Conservation (phyloP, 2,888 invertebrate genomes). For the Alloplasta piceator region DNA sequence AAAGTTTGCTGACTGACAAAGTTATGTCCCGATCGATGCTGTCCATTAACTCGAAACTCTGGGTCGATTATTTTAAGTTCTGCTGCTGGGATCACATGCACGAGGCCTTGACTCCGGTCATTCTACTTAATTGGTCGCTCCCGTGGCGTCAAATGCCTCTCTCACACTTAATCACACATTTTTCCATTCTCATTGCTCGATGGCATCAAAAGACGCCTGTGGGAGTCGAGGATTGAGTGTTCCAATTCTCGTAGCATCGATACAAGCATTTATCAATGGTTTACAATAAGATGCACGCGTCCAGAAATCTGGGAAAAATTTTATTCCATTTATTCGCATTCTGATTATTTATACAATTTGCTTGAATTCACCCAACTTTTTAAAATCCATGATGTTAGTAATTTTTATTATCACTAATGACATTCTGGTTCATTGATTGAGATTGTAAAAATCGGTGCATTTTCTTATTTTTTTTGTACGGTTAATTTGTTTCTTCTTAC, state of each 20-base stretch:
- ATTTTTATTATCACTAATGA: not conserved
- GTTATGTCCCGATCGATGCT: constrained; percentile 69
- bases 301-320: constrained; percentile 28
- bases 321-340: not conserved
- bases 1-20: constrained; percentile 54
- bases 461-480: no score
- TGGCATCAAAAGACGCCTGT: constrained; percentile 47
- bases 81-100: constrained; percentile 30
- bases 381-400: not conserved
- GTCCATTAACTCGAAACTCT: constrained; percentile 65
- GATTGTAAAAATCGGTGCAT: no score
- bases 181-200: constrained; percentile 28
- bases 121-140: constrained; percentile 68
- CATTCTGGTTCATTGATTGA: not conserved
- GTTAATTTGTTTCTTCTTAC: not conserved
- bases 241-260: not conserved
- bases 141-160: constrained; percentile 59
- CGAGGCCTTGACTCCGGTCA: constrained; percentile 62
- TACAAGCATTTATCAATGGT: not conserved
- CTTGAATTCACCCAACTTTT: no score
- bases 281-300: not conserved
- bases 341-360: no score
- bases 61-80: constrained; percentile 70
- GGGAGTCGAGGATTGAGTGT: constrained; percentile 19
- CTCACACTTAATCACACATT: constrained; percentile 42